These are phyloP conservation scores for Sesamia nonagrioides DNA, from an alignment of 1,140 invertebrate species.

Conservation along the genomic window DNA sequence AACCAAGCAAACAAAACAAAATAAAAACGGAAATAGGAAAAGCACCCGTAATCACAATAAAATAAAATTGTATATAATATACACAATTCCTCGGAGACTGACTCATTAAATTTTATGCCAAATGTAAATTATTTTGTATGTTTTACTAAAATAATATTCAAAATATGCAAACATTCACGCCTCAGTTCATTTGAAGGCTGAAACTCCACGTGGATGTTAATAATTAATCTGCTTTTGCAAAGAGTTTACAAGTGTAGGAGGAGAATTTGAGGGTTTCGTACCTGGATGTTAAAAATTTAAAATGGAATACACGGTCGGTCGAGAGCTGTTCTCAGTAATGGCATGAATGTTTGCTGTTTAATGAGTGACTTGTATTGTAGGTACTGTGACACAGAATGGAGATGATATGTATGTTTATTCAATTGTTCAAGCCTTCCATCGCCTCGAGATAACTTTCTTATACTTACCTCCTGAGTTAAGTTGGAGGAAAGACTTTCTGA, in stretches of 20 bases:
- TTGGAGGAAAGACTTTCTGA: background rate
- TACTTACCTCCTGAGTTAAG: background rate
- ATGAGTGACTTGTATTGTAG: background rate
- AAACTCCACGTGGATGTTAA: slow-evolving; percentile 57
- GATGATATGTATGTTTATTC: background rate
- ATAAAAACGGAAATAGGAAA: slow-evolving; percentile 26
- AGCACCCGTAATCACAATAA: slow-evolving; percentile 23
- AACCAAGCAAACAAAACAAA: background rate
- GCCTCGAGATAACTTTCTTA: background rate
- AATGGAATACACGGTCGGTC: slow-evolving; percentile 64
- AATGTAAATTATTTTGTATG: slow-evolving; percentile 47
- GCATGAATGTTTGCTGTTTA: slow-evolving; percentile 27
- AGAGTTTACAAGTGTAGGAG: slow-evolving; percentile 51
- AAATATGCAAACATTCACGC: slow-evolving; percentile 41
- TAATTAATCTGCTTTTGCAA: slow-evolving; percentile 75
- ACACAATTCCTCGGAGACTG: background rate
- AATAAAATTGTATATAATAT: background rate
- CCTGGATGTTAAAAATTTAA: slow-evolving; percentile 74
- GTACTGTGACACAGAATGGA: background rate
- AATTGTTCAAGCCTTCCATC: background rate
- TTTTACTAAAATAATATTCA: slow-evolving; percentile 41
- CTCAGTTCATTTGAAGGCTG: slow-evolving; percentile 40
- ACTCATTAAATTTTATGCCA: slow-evolving; percentile 43
- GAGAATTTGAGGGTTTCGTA: slow-evolving; percentile 54
- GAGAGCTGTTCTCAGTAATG: slow-evolving; percentile 65